Evolutionary conservation across 2,797 vertebrate species (phyloP).

Genomic region (Tauraco hartlaubi): DNA sequence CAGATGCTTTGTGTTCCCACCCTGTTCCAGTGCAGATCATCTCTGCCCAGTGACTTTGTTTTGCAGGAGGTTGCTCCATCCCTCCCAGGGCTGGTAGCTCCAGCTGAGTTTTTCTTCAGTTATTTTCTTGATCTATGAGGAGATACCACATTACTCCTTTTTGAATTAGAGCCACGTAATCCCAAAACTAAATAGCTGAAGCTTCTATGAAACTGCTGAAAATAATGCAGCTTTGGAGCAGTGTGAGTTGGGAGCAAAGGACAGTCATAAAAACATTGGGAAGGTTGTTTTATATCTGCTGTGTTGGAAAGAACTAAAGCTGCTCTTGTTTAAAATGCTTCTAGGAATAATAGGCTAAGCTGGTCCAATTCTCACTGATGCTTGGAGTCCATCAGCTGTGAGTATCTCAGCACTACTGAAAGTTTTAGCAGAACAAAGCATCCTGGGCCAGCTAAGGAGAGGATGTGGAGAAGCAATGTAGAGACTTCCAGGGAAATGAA

Average conservation of each 20-base stretch:
- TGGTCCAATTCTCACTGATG: not conserved
- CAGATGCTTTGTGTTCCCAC: not conserved
- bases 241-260: not conserved
- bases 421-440: not conserved
- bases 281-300: not conserved
- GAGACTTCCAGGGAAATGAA: not conserved
- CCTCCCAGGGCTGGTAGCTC: not conserved
- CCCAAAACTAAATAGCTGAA: not conserved
- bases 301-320: not conserved
- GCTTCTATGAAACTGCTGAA: not conserved
- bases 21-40: not conserved
- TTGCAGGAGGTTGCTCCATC: not conserved
- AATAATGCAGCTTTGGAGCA: not conserved
- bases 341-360: not conserved
- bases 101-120: not conserved
- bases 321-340: not conserved
- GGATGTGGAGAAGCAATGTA: rapidly evolving
- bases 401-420: not conserved
- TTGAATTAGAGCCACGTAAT: not conserved
- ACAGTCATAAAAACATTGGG: not conserved
- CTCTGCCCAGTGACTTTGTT: not conserved
- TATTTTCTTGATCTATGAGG: not conserved
- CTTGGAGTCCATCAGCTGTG: not conserved
- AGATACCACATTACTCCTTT: not conserved
- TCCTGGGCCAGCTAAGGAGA: not conserved